Conservation (phyloP, 92 coral and sea anemone genomes). For the Siderastrea siderea region DNA sequence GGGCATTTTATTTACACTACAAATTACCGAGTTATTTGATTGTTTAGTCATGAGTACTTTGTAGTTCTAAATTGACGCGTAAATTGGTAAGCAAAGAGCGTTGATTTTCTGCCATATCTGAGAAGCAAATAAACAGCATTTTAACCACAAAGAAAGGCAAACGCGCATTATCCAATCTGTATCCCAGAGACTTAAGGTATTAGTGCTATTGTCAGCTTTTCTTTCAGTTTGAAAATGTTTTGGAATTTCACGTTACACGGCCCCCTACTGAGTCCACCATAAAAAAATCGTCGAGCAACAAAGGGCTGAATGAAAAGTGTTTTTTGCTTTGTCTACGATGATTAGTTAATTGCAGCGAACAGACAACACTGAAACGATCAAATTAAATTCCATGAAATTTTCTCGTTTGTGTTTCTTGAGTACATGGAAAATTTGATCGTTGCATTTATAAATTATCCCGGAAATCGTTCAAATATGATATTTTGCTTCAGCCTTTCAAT, state of each 20-base stretch:
- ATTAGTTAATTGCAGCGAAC: background rate
- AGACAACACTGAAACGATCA: background rate
- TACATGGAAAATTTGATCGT: too few relatives aligned
- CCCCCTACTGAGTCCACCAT: conserved; percentile 17
- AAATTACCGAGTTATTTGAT: background rate
- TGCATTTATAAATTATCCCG: too few relatives aligned
- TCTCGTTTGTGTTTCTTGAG: too few relatives aligned
- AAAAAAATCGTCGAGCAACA: conserved; percentile 5
- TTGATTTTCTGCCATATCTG: background rate
- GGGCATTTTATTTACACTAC: background rate
- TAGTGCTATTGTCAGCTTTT: background rate
- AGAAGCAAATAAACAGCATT: too few relatives aligned
- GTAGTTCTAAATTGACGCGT: background rate
- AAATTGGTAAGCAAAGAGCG: background rate
- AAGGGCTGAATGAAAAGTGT: background rate
- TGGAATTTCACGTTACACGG: too few relatives aligned
- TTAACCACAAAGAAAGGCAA: too few relatives aligned
- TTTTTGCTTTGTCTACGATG: conserved; percentile 6
- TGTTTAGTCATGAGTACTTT: background rate
- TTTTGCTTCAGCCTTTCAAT: too few relatives aligned
- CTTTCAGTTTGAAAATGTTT: too few relatives aligned
- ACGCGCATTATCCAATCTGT: too few relatives aligned
- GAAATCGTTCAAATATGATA: too few relatives aligned
- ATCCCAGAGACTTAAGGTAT: too few relatives aligned
- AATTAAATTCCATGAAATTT: background rate